phyloP scores from a whole-genome alignment of 2,888 invertebrate species.

The Apantesis nais region DNA sequence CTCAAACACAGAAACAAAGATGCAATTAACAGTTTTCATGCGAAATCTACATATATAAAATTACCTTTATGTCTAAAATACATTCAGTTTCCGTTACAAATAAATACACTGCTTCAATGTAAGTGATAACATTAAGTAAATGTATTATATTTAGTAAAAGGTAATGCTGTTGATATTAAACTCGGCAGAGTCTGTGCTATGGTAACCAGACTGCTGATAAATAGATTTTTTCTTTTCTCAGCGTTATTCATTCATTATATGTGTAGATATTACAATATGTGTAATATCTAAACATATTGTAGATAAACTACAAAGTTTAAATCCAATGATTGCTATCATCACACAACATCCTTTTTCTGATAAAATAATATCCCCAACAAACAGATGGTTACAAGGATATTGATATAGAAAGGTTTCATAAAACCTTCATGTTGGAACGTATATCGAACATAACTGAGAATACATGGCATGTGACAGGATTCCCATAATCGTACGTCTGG shows the following conservation, averaged over 20 bases:
- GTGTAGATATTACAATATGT: too few species aligned
- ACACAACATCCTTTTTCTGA: not conserved
- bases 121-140: not conserved
- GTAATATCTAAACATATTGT: too few species aligned
- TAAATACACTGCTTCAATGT: not conserved
- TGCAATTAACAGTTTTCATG: not conserved
- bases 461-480: constrained; percentile 17
- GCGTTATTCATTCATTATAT: too few species aligned
- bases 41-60: not conserved
- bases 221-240: too few species aligned
- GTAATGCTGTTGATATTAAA: not conserved
- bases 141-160: not conserved
- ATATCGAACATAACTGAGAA: not conserved
- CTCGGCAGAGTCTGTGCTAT: not conserved
- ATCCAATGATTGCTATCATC: not conserved
- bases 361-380: not conserved
- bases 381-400: not conserved
- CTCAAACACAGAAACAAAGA: not conserved
- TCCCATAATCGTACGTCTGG: constrained; percentile 27
- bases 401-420: not conserved
- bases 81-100: not conserved
- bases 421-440: constrained; percentile 1
- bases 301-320: too few species aligned
- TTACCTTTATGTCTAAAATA: not conserved
- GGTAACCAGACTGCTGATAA: not conserved